phyloP scores from a whole-genome alignment of 2,888 invertebrate genomes.

The Aspidapion aeneum region DNA sequence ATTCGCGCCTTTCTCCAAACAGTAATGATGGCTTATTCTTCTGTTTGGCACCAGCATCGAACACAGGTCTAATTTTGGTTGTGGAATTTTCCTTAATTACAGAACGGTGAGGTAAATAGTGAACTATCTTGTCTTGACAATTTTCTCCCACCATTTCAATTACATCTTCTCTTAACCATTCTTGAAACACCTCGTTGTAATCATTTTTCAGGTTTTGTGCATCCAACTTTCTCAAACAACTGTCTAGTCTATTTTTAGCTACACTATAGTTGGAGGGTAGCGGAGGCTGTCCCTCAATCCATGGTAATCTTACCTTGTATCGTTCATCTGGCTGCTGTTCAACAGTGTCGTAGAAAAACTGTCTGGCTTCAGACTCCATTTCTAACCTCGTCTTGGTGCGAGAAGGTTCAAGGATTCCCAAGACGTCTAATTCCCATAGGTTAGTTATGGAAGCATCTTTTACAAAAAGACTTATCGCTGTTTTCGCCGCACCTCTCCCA shows the following conservation, averaged over 20 bases:
- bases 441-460: slow-evolving; percentile 11
- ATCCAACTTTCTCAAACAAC: slow-evolving; percentile 24
- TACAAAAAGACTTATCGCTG: slow-evolving; percentile 9
- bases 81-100: slow-evolving; percentile 14
- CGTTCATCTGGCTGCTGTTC: slow-evolving; percentile 29
- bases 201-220: slow-evolving; percentile 23
- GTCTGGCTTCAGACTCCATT: slow-evolving; percentile 26
- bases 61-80: slow-evolving; percentile 29
- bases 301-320: slow-evolving; percentile 38
- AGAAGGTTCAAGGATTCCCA: slow-evolving; percentile 36
- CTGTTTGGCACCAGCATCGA: slow-evolving; percentile 31
- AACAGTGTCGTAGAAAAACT: slow-evolving; percentile 35
- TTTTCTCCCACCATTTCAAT: no score
- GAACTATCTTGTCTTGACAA: no score
- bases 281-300: slow-evolving; percentile 36
- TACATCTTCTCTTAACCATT: slow-evolving; percentile 28
- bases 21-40: slow-evolving; percentile 27
- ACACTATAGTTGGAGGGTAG: slow-evolving; percentile 30
- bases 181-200: slow-evolving; percentile 31
- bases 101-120: slow-evolving; percentile 15
- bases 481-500: neutral
- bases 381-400: slow-evolving; percentile 27
- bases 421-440: slow-evolving; percentile 36
- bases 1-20: slow-evolving; percentile 24
- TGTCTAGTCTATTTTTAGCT: slow-evolving; percentile 25